A percentile compares a stretch with the other conserved stretches of the same genome.
Conservation (phyloP, 2,113 vertebrate species). For the Rhinichthys klamathensis region DNA sequence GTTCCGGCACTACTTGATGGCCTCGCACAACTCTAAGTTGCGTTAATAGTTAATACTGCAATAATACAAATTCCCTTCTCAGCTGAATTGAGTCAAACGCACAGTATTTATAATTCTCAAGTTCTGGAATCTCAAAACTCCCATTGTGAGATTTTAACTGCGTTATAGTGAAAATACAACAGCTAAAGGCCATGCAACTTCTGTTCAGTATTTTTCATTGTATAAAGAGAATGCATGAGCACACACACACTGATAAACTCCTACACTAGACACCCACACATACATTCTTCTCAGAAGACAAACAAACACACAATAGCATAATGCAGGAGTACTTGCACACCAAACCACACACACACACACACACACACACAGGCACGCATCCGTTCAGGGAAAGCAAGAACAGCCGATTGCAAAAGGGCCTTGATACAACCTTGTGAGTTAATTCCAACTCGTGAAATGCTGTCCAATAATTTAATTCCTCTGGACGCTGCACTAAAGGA, state of each 20-base stretch:
- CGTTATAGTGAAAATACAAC: not conserved
- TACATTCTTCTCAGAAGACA: not conserved
- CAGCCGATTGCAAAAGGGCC: not conserved
- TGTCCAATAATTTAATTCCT: conserved; percentile 19
- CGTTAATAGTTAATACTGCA: not conserved
- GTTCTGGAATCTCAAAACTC: not conserved
- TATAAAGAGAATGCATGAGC: not conserved
- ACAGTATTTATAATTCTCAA: not conserved
- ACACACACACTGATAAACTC: conserved; percentile 4
- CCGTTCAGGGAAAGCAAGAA: not conserved
- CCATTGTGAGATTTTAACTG: not conserved
- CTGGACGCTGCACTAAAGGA: not conserved
- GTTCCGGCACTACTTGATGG: not conserved
- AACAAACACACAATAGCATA: not conserved
- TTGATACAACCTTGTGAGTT: conserved; percentile 45
- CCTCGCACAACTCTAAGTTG: not conserved
- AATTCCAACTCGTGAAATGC: conserved; percentile 34
- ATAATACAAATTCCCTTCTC: not conserved
- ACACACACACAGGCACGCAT: not conserved
- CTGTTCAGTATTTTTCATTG: conserved; percentile 17
- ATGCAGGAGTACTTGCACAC: not conserved
- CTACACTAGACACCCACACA: conserved; percentile 4
- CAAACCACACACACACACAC: not conserved
- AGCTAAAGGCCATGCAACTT: conserved; percentile 26
- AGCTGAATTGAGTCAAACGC: not conserved